Percentiles rank a stretch among this genome's conserved stretches.
phyloP scores from a whole-genome alignment of 2,888 invertebrate species.

The Melikaiella ostensackeni region DNA sequence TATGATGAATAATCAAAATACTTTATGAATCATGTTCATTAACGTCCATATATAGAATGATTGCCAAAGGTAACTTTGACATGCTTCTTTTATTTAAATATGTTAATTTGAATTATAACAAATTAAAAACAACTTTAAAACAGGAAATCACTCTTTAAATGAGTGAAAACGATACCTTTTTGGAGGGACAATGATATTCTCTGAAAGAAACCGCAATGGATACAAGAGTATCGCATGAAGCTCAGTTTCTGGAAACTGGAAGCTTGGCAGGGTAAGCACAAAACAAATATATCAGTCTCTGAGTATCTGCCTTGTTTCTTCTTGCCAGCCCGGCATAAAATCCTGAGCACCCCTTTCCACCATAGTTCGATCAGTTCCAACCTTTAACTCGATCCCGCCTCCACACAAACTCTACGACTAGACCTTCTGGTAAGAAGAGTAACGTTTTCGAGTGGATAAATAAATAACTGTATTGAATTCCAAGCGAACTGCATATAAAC shows the following conservation, averaged over 20 bases:
- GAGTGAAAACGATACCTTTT: constrained; percentile 17
- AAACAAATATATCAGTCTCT: constrained; percentile 50
- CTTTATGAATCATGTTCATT: too few species aligned
- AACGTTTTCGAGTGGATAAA: constrained; percentile 35
- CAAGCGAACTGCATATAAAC: constrained; percentile 11
- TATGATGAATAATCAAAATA: too few species aligned
- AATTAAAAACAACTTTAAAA: neutral
- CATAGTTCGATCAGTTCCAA: constrained; percentile 34
- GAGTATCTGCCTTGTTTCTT: constrained; percentile 41
- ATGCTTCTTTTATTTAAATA: neutral
- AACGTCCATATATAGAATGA: neutral
- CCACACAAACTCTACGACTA: constrained; percentile 1
- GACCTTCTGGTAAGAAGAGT: constrained; percentile 29
- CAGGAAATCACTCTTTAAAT: neutral
- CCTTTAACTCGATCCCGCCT: constrained; percentile 37
- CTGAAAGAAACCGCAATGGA: constrained; percentile 1
- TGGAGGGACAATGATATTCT: constrained; percentile 18
- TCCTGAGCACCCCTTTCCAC: constrained; percentile 33
- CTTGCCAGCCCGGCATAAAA: constrained; percentile 30
- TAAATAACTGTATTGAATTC: constrained; percentile 39
- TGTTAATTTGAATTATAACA: neutral
- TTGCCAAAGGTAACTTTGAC: neutral
- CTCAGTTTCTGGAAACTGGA: constrained; percentile 31
- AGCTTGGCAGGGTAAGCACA: constrained; percentile 44
- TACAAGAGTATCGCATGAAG: constrained; percentile 30